Evolutionary conservation across 2,888 invertebrate genomes (phyloP).

Genomic region (Papilio protenor): DNA sequence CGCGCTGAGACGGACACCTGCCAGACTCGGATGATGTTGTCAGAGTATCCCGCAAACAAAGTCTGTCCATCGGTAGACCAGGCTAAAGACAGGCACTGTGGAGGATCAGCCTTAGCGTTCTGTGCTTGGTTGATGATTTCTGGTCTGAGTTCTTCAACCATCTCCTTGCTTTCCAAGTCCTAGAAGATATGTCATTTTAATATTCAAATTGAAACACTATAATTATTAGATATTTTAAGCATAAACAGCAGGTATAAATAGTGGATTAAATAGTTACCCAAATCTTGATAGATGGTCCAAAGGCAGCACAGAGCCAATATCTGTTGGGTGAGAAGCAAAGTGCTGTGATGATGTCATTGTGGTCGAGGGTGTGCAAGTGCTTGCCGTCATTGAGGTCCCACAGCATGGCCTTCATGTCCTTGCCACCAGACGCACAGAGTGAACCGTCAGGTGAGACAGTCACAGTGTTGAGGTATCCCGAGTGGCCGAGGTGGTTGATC

Average conservation of each 20-base stretch:
- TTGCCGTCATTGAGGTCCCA: slow-evolving; percentile 99
- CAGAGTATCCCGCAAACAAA: slow-evolving; percentile 99
- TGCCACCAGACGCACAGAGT: slow-evolving; percentile 99
- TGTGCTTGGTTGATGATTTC: slow-evolving; percentile 93
- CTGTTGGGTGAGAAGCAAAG: slow-evolving; percentile 99
- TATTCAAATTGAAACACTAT: too few relatives aligned
- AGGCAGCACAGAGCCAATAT: slow-evolving; percentile 99
- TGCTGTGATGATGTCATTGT: slow-evolving; percentile 99
- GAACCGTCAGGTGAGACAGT: slow-evolving; percentile 99
- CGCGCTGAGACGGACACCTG: slow-evolving; percentile 96
- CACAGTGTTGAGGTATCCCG: slow-evolving; percentile 98
- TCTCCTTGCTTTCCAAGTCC: slow-evolving; percentile 99
- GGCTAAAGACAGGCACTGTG: slow-evolving; percentile 97
- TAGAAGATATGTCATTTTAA: slow-evolving; percentile 58
- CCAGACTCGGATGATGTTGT: slow-evolving; percentile 99
- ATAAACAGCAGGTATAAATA: not conserved
- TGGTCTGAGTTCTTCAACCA: slow-evolving; percentile 99
- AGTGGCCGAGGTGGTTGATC: slow-evolving; percentile 99
- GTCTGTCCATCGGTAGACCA: slow-evolving; percentile 99
- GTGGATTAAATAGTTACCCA: slow-evolving; percentile 86
- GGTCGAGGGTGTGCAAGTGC: slow-evolving; percentile 98
- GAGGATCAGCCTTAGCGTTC: slow-evolving; percentile 93
- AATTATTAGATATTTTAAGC: too few relatives aligned
- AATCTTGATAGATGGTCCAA: slow-evolving; percentile 98
- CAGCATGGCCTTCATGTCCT: slow-evolving; percentile 99